Evolutionary conservation across 2,888 invertebrate genomes (phyloP), one percentile per base, ranked within the genome.

Genomic region (Pharmacophagus antenor): DNA sequence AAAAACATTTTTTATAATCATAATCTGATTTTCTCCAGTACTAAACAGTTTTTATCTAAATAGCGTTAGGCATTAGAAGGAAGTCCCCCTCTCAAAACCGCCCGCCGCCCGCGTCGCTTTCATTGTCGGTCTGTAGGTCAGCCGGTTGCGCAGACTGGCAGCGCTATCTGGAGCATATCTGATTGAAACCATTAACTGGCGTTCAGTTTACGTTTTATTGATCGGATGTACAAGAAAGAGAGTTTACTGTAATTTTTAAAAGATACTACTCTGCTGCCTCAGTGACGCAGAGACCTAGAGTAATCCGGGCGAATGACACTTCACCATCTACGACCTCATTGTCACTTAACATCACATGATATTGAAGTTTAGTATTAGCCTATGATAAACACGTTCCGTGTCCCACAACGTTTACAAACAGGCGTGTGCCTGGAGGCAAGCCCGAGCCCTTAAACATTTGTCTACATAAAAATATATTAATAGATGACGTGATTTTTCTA

Each of bases 61-160:
- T n/a, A n/a, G 10, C 25, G 5, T 6, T 27, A 18, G 2, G 42
- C 2, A 18, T 42, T 42, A 10, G 42, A 31, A 46, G 18, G 15
- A n/a, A 0, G 17, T 25, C 47, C 42, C 23, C 47, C 47, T 37
- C 47, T 58, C 48, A 48, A n/a, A 47, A 58, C 48, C 25, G 53
- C 12, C 15, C 27, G 7, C 17, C 53, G 21, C 37, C 31, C 22
- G 27, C 23, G 8, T 27, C 20, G 37, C 56, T 47, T 44, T 50
- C 51, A 15, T 51, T 58, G 18, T 22, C 56, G 49, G 53, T 48
- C 48, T 58, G 58, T 58, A 53, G 58, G 58, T 58, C 53, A 58
- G 53, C 46, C 48, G 58, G 48, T 53, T 58, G 41, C 20, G 6
- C 22, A n/a, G 44, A 25, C 22, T 15, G 21, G 6, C n/a, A 25